Evolutionary conservation across 2,888 invertebrate genomes (phyloP), one percentile per base, ranked within the genome.

Genomic region (Drosophila hamatofila): DNA sequence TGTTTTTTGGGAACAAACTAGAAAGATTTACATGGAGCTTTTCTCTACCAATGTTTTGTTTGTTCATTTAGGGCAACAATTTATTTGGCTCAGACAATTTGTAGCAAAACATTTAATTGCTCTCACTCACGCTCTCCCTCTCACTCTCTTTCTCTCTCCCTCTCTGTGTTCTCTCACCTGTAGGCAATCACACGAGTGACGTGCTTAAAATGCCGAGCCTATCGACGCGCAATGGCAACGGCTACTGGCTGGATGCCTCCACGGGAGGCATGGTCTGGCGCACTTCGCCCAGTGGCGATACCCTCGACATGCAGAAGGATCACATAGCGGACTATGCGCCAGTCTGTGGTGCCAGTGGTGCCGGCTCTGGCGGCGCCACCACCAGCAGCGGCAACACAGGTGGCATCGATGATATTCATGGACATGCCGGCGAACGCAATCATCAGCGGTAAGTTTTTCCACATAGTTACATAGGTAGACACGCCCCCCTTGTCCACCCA

Each of bases 321-420:
- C 92, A 93, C 83, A 93, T 93, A 60, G 92, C 92, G 66, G 93
- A 93, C 90, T 93, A 93, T 89, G 92, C 93, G 27, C 93, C 93
- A 7, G 93, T 93, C 56, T 93, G 93, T 78, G 89, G 91, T 70
- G 87, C 91, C 64, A 79, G 72, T 59, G 81, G 75, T 56, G 81
- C 73, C 14, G 86, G 81, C 61, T 63, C 80, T 52, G 60, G 68
- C 16, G 84, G 81, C 58, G 65, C 80, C 56, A 57, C 62, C 61
- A 65, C 64, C 30, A 83, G 88, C 72, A 65, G 75, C 72, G 68
- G 78, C 51, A 77, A 57, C 64, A 56, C 57, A 54, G 51, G 51
- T 71, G 44, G 52, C 83, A 75, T 86, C 83, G 83, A 83, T 83
- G 83, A 83, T 86, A 83, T 83, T 72, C 83, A 83, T 74, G 83